Base-by-base conservation (phyloP, 2,797 vertebrate genomes). In the Sarcophilus harrisii region DNA sequence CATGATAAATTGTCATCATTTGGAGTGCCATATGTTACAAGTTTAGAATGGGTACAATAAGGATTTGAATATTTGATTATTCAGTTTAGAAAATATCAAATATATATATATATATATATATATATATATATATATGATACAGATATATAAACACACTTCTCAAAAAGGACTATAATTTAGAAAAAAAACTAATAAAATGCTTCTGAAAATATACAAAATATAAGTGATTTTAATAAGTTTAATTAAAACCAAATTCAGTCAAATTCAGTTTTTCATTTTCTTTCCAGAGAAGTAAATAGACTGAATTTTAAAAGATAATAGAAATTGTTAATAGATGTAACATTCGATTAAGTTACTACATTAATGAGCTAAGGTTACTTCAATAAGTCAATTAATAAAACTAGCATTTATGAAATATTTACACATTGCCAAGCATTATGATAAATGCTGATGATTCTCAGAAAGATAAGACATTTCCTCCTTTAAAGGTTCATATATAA, bases 1-100 rank as follows among this genome's bases (percentile, higher is more conserved):
- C 55, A 54, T 73, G 89, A 93, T 73, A 38, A 28, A 90, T 81
- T 95, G 49, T 91, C 18, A 94, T 93, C 24, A 66, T 58, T 92
- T 93, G 21, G 90, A 92, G 87, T 94, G 30, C 18, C 18, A 2
- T 52, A 54, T 57, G 0, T 38, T 92, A 16, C 1, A 90, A 81
- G n/a, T 57, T 66, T 92, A 45, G 21, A 81, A 81, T 45, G 21
- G 21, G 45, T 45, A 52, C 30, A 66, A 13, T 49, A 90, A 95
- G 58, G 21, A 45, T 9, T 59, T 93, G 24, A 73, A 30, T 81
- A n/a, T 93, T 24, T 52, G 93, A 57, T 57, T 57, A 92, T 66
- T n/a, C 18, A 32, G 3, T 66, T 32, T 24, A 66, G 49, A 66
- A 59, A 62, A 21, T 93, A 58, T 87, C 66, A 81, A 38, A 21